Conservation (phyloP, 1,140 invertebrate species). For the Ectropis grisescens region DNA sequence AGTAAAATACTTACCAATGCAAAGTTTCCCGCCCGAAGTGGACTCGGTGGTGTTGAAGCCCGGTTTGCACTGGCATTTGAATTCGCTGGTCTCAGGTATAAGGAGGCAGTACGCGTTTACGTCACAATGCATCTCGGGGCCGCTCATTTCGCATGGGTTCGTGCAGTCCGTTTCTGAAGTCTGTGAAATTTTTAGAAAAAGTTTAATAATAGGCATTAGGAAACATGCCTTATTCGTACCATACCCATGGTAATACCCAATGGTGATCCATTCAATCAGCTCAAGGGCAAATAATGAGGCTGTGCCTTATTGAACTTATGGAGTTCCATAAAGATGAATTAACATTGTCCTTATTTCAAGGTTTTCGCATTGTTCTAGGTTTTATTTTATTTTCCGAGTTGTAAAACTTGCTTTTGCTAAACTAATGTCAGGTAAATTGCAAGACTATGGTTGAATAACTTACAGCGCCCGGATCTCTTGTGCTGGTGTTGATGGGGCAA, state of each 20-base stretch:
- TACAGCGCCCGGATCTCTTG: constrained; percentile 83
- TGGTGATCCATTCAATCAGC: too few species aligned
- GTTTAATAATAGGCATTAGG: constrained; percentile 15
- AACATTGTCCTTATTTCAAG: too few species aligned
- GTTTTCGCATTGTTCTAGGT: too few species aligned
- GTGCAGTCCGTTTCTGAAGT: constrained; percentile 87
- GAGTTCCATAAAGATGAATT: too few species aligned
- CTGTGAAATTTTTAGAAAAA: constrained; percentile 59
- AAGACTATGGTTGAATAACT: constrained; percentile 39
- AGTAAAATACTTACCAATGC: constrained; percentile 75
- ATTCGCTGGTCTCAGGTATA: constrained; percentile 87
- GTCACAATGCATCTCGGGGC: constrained; percentile 88
- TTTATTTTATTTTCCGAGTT: too few species aligned
- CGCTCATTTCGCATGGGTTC: constrained; percentile 91
- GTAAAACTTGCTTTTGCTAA: too few species aligned
- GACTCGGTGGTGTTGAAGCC: constrained; percentile 94
- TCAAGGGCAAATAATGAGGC: too few species aligned
- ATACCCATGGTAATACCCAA: too few species aligned
- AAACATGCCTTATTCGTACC: too few species aligned
- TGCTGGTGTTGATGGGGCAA: constrained; percentile 94
- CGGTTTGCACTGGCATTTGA: constrained; percentile 93
- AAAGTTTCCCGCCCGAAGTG: constrained; percentile 85
- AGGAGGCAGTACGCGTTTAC: constrained; percentile 90
- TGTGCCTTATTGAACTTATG: too few species aligned
- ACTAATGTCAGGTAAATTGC: too few species aligned